These are phyloP conservation scores for Cephus pygmeus DNA, from an alignment of 2,888 invertebrate species.

Conservation along the genomic window DNA sequence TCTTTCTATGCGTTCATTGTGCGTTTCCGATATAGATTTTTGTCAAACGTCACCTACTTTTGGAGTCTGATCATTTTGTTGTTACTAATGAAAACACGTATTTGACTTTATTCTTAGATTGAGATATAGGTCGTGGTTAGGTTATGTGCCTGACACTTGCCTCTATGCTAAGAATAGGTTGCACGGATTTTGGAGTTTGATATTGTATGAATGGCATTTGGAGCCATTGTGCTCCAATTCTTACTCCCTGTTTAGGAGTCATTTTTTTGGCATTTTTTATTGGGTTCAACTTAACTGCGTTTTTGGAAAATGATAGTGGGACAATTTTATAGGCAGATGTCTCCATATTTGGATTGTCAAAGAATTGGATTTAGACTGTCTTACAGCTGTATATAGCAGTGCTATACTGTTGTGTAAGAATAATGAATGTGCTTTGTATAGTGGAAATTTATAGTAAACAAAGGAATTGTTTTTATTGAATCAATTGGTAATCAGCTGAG, in stretches of 20 bases:
- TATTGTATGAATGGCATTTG: neutral
- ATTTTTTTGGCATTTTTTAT: neutral
- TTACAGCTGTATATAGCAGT: neutral
- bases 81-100: neutral
- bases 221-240: neutral
- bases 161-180: slow-evolving; percentile 9
- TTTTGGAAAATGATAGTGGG: neutral
- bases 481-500: neutral
- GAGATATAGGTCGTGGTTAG: neutral
- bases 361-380: neutral
- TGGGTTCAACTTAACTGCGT: neutral
- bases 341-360: neutral
- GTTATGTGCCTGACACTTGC: slow-evolving; percentile 32
- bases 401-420: neutral
- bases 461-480: neutral
- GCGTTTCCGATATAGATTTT: neutral
- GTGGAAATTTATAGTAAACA: neutral
- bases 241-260: neutral
- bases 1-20: neutral
- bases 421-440: neutral
- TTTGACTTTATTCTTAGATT: neutral
- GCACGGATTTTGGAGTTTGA: neutral
- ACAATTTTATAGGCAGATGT: neutral
- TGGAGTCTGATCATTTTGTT: neutral
- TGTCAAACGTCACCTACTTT: neutral